Evolutionary conservation across 2,888 invertebrate genomes (phyloP).

Genomic region (Oxystoma pomonae): DNA sequence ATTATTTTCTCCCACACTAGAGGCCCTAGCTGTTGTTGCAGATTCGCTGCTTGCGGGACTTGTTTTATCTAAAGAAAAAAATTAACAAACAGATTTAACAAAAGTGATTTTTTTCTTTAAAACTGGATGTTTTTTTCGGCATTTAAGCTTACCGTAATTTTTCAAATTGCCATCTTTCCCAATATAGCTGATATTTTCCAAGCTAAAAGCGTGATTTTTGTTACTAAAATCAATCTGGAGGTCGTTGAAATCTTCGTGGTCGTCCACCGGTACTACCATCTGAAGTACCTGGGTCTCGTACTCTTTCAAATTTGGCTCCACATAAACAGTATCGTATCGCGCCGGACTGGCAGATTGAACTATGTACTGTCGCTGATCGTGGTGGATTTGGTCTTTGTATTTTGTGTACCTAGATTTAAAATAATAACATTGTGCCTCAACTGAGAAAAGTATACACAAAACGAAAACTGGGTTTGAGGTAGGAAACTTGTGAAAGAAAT

Average conservation of each 20-base stretch:
- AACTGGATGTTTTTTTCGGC: not conserved
- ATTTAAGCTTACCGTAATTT: conserved; percentile 50
- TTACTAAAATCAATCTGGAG: conserved; percentile 83
- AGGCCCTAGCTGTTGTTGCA: conserved; percentile 76
- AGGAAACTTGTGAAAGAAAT: not conserved
- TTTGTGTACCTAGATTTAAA: conserved; percentile 89
- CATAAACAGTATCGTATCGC: conserved; percentile 66
- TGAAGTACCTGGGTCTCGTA: conserved; percentile 93
- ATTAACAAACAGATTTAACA: too few relatives aligned
- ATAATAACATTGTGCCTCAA: conserved; percentile 26
- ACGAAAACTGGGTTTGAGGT: too few relatives aligned
- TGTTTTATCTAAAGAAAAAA: conserved; percentile 57
- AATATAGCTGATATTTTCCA: conserved; percentile 86
- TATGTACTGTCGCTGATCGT: conserved; percentile 47
- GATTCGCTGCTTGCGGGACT: conserved; percentile 82
- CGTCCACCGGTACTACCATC: conserved; percentile 87
- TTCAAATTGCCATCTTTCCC: conserved; percentile 69
- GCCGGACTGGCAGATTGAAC: conserved; percentile 53
- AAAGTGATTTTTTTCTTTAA: too few relatives aligned
- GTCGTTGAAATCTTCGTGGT: conserved; percentile 71
- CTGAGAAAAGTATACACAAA: not conserved
- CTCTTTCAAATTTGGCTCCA: conserved; percentile 81
- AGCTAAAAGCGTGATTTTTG: conserved; percentile 80
- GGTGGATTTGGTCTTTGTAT: conserved; percentile 65
- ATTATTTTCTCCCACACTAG: conserved; percentile 53